Conservation (phyloP, 2,113 vertebrate genomes). For the Paraplagusia blochii region DNA sequence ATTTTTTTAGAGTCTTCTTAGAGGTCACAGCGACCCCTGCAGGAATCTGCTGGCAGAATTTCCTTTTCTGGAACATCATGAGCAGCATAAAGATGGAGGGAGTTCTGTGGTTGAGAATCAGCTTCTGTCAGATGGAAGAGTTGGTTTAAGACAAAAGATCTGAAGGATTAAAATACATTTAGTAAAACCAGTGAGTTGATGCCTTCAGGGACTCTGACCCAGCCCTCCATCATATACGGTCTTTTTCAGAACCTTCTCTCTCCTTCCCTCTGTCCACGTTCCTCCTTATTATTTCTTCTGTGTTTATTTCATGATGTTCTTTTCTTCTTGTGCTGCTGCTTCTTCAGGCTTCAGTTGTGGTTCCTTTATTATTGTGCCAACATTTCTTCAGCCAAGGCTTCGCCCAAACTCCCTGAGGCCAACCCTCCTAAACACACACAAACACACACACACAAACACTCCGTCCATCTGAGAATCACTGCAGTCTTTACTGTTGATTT, state of each 20-base stretch:
- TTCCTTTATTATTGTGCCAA: slow-evolving; percentile 58
- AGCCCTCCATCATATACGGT: no score
- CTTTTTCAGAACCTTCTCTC: slow-evolving; percentile 54
- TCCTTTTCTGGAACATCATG: slow-evolving; percentile 76
- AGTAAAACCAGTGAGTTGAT: slow-evolving; percentile 53
- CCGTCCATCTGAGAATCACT: slow-evolving; percentile 19
- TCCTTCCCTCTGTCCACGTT: slow-evolving; percentile 22
- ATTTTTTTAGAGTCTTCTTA: no score
- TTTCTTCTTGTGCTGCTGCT: slow-evolving; percentile 31
- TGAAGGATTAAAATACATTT: slow-evolving; percentile 34
- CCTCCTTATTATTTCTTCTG: slow-evolving; percentile 60
- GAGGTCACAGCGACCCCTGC: no score
- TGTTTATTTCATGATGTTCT: slow-evolving; percentile 46
- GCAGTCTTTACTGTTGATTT: slow-evolving; percentile 41
- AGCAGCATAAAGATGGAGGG: slow-evolving; percentile 51
- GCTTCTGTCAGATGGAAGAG: slow-evolving; percentile 57
- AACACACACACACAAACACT: not conserved
- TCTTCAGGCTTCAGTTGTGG: slow-evolving; percentile 57
- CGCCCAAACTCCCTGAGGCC: no score
- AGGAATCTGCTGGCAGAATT: slow-evolving; percentile 25
- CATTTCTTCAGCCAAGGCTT: slow-evolving; percentile 46
- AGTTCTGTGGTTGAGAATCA: slow-evolving; percentile 64
- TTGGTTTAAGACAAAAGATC: slow-evolving; percentile 32
- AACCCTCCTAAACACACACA: no score
- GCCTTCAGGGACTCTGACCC: slow-evolving; percentile 58